These are phyloP conservation scores for Pseudochromis fuscus DNA, from an alignment of 2,797 vertebrate genomes.

Conservation along the genomic window DNA sequence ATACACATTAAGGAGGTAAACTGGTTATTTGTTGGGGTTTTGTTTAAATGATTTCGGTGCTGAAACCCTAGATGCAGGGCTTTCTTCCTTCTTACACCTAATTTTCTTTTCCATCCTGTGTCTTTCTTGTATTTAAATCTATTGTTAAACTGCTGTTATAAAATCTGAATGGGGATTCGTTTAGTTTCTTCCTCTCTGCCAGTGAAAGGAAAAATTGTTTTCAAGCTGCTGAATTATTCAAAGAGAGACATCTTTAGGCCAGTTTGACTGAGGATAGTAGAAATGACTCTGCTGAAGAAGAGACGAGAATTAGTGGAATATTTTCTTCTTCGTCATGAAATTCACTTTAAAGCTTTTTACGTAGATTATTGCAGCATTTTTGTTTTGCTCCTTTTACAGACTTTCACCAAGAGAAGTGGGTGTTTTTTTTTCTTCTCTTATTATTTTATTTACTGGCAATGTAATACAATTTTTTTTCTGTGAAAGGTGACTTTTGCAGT, in stretches of 20 bases:
- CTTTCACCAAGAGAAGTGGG: constrained; percentile 4
- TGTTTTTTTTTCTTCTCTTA: constrained; percentile 18
- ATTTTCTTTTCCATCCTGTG: neutral
- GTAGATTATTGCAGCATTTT: constrained; percentile 9
- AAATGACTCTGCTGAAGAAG: constrained; percentile 20
- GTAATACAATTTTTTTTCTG: constrained; percentile 39
- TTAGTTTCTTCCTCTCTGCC: constrained; percentile 24
- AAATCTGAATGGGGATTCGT: constrained; percentile 32
- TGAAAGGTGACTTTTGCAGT: constrained; percentile 72
- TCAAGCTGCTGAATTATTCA: constrained; percentile 73
- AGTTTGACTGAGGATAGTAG: constrained; percentile 42
- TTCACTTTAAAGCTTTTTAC: constrained; percentile 12
- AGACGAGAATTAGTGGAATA: constrained; percentile 31
- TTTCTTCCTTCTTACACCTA: neutral
- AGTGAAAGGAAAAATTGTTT: constrained; percentile 43
- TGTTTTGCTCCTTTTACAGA: neutral
- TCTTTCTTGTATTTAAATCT: constrained; percentile 7
- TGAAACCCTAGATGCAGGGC: too few relatives aligned
- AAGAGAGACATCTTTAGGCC: constrained; percentile 33
- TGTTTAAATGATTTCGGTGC: too few relatives aligned
- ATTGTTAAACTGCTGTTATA: constrained; percentile 26
- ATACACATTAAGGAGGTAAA: neutral
- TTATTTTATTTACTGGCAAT: constrained; percentile 66
- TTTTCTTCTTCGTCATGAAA: constrained; percentile 8
- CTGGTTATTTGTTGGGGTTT: neutral